These are phyloP conservation scores for Aeoliscus strigatus DNA, from an alignment of 2,797 vertebrate genomes.

Conservation along the genomic window DNA sequence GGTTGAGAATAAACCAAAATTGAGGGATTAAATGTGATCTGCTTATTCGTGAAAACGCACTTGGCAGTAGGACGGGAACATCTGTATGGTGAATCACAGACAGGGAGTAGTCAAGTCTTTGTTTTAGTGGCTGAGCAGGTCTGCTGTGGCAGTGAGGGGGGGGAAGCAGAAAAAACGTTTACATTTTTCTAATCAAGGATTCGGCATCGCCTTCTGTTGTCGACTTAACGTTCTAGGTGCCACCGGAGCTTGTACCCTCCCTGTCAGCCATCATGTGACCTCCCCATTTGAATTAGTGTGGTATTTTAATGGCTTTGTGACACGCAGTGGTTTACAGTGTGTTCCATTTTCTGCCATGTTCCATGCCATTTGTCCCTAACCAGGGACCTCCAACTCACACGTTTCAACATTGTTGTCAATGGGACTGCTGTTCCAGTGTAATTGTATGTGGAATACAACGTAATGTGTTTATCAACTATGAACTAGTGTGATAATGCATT, in stretches of 20 bases:
- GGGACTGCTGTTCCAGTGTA: too few species aligned
- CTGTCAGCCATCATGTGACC: slow-evolving; percentile 25
- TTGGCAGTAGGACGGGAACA: slow-evolving; percentile 35
- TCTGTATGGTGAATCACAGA: slow-evolving; percentile 12
- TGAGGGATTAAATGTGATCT: slow-evolving; percentile 17
- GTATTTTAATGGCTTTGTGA: slow-evolving; percentile 43
- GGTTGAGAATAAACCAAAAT: slow-evolving; percentile 28
- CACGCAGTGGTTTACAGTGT: slow-evolving; percentile 39
- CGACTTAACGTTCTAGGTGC: slow-evolving; percentile 38
- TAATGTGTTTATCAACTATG: too few species aligned
- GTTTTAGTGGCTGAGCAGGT: slow-evolving; percentile 35
- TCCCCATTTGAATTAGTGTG: slow-evolving; percentile 59
- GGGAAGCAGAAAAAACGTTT: slow-evolving; percentile 2
- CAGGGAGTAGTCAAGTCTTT: slow-evolving; percentile 10
- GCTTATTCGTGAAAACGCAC: slow-evolving; percentile 30
- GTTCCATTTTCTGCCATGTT: too few species aligned
- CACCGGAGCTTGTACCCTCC: slow-evolving; percentile 30
- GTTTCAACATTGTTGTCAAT: too few species aligned
- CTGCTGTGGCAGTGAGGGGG: slow-evolving; percentile 7
- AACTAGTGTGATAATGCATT: too few species aligned
- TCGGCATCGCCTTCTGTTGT: slow-evolving; percentile 15
- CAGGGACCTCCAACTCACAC: too few species aligned
- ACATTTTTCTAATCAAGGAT: slow-evolving; percentile 40
- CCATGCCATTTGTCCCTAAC: too few species aligned
- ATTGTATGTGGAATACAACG: too few species aligned